phyloP scores from a whole-genome alignment of 2,113 vertebrate species.

The Nicator chloris region DNA sequence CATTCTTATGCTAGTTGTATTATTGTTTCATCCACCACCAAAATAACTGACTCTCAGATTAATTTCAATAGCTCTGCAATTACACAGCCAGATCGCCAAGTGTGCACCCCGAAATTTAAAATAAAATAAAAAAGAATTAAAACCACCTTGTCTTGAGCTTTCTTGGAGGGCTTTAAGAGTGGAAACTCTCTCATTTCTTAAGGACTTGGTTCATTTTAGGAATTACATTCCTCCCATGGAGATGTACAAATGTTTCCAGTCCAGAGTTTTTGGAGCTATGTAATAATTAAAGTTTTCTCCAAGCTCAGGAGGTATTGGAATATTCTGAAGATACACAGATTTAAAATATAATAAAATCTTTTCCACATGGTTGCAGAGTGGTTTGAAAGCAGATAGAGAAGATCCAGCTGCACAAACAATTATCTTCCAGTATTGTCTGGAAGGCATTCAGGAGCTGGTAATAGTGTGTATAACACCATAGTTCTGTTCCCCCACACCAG shows the following conservation, averaged over 20 bases:
- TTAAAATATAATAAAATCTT: not conserved
- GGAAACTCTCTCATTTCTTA: not conserved
- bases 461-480: not conserved
- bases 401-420: not conserved
- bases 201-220: not conserved
- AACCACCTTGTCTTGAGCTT: not conserved
- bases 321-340: not conserved
- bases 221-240: not conserved
- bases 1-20: not conserved
- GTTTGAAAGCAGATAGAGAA: not conserved
- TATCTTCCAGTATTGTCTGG: not conserved
- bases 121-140: not conserved
- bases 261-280: not conserved
- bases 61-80: not conserved
- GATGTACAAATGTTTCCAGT: not conserved
- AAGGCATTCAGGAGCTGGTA: not conserved
- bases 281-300: not conserved
- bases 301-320: not conserved
- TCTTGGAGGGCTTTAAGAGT: not conserved
- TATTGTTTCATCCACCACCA: not conserved
- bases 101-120: not conserved
- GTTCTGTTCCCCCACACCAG: not conserved
- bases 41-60: not conserved
- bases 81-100: accelerated
- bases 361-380: not conserved